Base-by-base conservation (phyloP, 2,797 vertebrate species). In the Pangasius mekongensis region DNA sequence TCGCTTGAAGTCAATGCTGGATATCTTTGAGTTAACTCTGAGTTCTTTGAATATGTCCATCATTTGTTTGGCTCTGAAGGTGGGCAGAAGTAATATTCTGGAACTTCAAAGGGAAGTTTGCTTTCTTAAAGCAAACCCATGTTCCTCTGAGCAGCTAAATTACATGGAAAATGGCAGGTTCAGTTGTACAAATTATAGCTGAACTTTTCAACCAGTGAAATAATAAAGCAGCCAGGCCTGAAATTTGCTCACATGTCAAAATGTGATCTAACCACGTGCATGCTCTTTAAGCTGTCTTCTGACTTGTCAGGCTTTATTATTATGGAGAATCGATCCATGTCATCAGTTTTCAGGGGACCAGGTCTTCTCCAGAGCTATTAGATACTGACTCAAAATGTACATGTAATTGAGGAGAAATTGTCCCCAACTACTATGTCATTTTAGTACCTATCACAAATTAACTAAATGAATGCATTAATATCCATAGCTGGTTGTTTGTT, bases 171-270 rank as follows among this genome's bases (percentile, higher is more conserved):
- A 85, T 87, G 77, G 76, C 33, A 91, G 30, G 85, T 49, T 90
- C 86, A 10, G 16, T n/a, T 86, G 69, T n/a, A 64, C 69, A 89
- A 86, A 89, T 91, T 85, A 88, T 88, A 84, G 60, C 43, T 62
- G 62, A 81, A 54, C 71, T 86, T 87, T 89, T 88, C 82, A 60
- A 62, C 24, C 27, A 58, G 83, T 62, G 27, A 67, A 47, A 27
- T 86, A 80, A 86, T 73, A 81, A 81, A 66, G 80, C 77, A 84
- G 86, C 67, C 86, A 87, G 82, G 58, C 77, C 80, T 87, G 73
- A 73, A 87, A 89, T 84, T 80, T 84, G 90, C 87, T 89, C 64
- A 90, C 78, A 73, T 89, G 71, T 82, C 56, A 77, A 73, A 89
- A 87, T 86, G 66, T 56, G 69, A 90, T 73, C 33, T 67, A 56